Conservation (phyloP, 2,113 vertebrate species). For the Cyprinodon variegatus region DNA sequence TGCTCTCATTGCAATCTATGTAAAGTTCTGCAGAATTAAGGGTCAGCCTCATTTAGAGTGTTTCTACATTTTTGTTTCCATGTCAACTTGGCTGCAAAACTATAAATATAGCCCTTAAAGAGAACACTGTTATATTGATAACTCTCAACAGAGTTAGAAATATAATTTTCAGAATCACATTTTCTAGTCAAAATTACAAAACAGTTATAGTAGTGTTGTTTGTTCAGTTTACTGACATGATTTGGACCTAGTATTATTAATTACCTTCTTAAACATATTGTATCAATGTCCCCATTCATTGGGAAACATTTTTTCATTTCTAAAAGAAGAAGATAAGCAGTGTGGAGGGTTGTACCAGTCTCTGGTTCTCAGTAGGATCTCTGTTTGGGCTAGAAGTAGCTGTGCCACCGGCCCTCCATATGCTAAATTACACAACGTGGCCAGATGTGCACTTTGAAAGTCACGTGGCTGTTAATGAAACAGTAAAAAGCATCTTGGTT, state of each 20-base stretch:
- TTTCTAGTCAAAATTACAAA: too few relatives aligned
- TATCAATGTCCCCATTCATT: background rate
- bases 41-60: too few relatives aligned
- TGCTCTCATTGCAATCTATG: too few relatives aligned
- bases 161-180: too few relatives aligned
- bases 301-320: background rate
- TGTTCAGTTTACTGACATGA: background rate
- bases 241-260: background rate
- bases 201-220: too few relatives aligned
- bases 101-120: too few relatives aligned
- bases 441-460: conserved; percentile 66
- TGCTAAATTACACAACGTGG: conserved; percentile 54
- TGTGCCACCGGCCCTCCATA: conserved; percentile 41
- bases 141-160: too few relatives aligned
- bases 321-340: conserved; percentile 3
- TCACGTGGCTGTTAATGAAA: conserved; percentile 58
- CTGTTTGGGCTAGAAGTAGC: conserved; percentile 48
- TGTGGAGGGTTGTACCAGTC: conserved; percentile 2
- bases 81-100: too few relatives aligned
- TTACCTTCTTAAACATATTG: background rate
- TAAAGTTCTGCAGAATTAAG: too few relatives aligned
- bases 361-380: conserved; percentile 4
- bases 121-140: too few relatives aligned
- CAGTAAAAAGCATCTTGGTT: background rate
- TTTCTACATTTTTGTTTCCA: too few relatives aligned